These are phyloP conservation scores for Choristoneura fumiferana DNA, from an alignment of 1,140 invertebrate species.

Conservation along the genomic window DNA sequence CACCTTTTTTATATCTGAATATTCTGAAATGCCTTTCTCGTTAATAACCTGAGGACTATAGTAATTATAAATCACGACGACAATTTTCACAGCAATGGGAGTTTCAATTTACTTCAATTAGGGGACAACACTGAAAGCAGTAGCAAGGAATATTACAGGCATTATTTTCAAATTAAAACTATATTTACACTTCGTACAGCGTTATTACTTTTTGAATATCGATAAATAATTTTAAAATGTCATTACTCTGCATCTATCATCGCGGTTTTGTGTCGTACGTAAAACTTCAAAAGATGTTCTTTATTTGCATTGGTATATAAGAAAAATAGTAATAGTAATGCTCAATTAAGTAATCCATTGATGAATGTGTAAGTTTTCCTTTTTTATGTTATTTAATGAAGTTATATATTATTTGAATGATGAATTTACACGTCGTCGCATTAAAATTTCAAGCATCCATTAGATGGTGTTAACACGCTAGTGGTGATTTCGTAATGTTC, in stretches of 20 bases:
- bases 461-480: background rate
- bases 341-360: too few relatives aligned
- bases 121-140: conserved; percentile 6
- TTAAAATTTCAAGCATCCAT: conserved; percentile 6
- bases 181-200: conserved; percentile 11
- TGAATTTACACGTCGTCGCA: background rate
- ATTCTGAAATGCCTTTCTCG: background rate
- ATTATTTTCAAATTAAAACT: conserved; percentile 35
- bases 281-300: too few relatives aligned
- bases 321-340: too few relatives aligned
- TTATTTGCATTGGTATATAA: too few relatives aligned
- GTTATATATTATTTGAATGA: background rate
- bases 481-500: background rate
- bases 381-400: too few relatives aligned
- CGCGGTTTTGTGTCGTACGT: too few relatives aligned
- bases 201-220: too few relatives aligned
- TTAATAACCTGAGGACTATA: too few relatives aligned
- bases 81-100: background rate
- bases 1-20: background rate
- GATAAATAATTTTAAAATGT: too few relatives aligned
- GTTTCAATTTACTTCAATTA: background rate
- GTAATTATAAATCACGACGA: too few relatives aligned
- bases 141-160: conserved; percentile 12
- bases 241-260: too few relatives aligned
- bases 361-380: too few relatives aligned